phyloP scores from a whole-genome alignment of 2,113 vertebrate genomes.

The Blennius ocellaris region DNA sequence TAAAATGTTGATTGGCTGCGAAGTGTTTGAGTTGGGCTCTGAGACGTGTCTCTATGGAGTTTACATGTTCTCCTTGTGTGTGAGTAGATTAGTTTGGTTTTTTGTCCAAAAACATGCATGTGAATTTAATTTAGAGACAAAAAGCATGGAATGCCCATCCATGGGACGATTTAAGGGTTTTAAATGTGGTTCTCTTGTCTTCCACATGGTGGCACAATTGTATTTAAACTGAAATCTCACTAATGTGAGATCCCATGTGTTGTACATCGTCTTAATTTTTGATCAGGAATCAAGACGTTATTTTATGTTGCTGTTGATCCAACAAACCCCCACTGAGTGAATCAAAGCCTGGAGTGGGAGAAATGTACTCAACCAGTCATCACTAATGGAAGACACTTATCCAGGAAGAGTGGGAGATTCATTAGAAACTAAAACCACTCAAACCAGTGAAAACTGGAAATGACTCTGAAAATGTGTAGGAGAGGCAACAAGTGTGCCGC shows the following conservation, averaged over 20 bases:
- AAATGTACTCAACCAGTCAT: slow-evolving; percentile 51
- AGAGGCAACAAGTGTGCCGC: slow-evolving; percentile 40
- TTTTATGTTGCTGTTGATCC: slow-evolving; percentile 38
- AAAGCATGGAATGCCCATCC: too few relatives aligned
- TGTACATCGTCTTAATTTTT: slow-evolving; percentile 12
- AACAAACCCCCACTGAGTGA: slow-evolving; percentile 25
- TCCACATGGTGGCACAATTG: slow-evolving; percentile 70
- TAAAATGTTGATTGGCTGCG: too few relatives aligned
- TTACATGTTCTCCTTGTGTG: too few relatives aligned
- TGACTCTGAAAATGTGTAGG: slow-evolving; percentile 48
- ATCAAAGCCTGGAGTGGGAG: slow-evolving; percentile 45
- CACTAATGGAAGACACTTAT: slow-evolving; percentile 46
- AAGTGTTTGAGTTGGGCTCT: too few relatives aligned
- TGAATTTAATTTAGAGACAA: too few relatives aligned
- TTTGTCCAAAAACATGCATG: too few relatives aligned
- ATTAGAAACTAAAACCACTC: slow-evolving; percentile 39
- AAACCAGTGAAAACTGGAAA: slow-evolving; percentile 45
- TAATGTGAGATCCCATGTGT: slow-evolving; percentile 1
- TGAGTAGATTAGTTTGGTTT: too few relatives aligned
- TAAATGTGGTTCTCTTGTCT: background rate
- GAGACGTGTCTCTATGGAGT: too few relatives aligned
- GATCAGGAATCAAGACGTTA: slow-evolving; percentile 17
- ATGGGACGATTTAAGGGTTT: too few relatives aligned
- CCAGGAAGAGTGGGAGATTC: slow-evolving; percentile 32
- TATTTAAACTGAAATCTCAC: slow-evolving; percentile 28